phyloP scores from a whole-genome alignment of 2,888 invertebrate genomes.

The Philhelius pedissequus region DNA sequence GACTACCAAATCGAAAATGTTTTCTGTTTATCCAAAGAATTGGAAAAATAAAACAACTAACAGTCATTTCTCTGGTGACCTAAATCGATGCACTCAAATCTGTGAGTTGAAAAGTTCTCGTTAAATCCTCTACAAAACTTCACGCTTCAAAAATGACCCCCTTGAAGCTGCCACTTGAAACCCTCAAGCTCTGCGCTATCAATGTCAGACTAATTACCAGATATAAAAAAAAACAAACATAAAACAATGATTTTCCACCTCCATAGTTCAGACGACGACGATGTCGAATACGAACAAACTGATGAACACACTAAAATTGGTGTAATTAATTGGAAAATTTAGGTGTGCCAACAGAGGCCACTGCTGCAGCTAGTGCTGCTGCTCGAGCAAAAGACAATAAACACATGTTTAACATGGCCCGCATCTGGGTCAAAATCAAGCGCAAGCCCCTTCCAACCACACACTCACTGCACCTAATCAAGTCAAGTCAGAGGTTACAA shows the following conservation, averaged over 20 bases:
- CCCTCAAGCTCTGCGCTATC: constrained; percentile 20
- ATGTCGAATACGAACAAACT: not conserved
- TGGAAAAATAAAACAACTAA: not conserved
- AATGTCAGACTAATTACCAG: constrained; percentile 62
- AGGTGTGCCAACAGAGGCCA: constrained; percentile 61
- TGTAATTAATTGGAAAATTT: constrained; percentile 68
- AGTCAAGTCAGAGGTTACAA: constrained; percentile 5
- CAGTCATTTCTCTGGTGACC: constrained; percentile 5
- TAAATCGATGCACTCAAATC: constrained; percentile 7
- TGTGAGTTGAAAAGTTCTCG: not conserved
- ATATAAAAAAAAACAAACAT: not conserved
- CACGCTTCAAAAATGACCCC: constrained; percentile 55
- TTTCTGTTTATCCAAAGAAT: not conserved
- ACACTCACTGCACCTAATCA: not conserved
- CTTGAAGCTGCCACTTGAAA: constrained; percentile 38
- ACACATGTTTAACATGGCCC: constrained; percentile 54
- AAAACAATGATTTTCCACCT: constrained; percentile 53
- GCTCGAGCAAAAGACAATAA: constrained; percentile 47
- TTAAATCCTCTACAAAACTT: constrained; percentile 10
- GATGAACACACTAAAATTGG: constrained; percentile 47
- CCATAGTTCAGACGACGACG: not conserved
- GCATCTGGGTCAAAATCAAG: constrained; percentile 65
- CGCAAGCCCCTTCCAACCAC: constrained; percentile 32
- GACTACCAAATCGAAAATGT: not conserved
- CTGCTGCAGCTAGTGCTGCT: not conserved